Base-by-base conservation (phyloP, 2,797 vertebrate genomes). In the Arctocebus calabarensis region DNA sequence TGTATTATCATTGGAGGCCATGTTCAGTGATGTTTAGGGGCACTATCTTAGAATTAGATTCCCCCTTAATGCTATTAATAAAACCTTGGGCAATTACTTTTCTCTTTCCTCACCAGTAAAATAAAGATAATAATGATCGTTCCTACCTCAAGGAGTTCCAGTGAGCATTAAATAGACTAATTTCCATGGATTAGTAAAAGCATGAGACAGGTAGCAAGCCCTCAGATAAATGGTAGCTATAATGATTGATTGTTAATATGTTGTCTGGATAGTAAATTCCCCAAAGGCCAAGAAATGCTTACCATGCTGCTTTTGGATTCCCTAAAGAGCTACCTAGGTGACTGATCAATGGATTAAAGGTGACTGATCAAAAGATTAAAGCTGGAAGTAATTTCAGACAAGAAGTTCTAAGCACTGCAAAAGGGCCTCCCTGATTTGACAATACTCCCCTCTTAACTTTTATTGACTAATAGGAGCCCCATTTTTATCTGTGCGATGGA, bases 161-260 rank as follows among this genome's bases (percentile, higher is more conserved):
- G 25, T 55, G 17, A 93, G 62, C 48, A 88, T 66, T 89, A 89
- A 85, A 92, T 52, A 61, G 85, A 85, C 13, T 23, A 92, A 94
- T 87, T 43, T 14, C 55, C 19, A 25, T 14, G 14, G 48, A 89
- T 89, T 40, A 40, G 55, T 70, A 45, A 43, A 59, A 87, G 57
- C 78, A 59, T 52, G 32, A 83, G 32, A 43, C 48, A 62, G 9
- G 55, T 25, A 92, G 48, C 14, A 88, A 95, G 29, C 59, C 59
- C 23, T 91, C 14, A 75, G 48, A 59, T 87, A 95, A 70, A 84
- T 7, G 12, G 37, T n/a, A 70, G 14, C 40, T 79, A 27, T 16
- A 71, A 37, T 34, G 8, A 71, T 68, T 25, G 14, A 52, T 68
- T 83, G 12, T 27, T 70, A 62, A 62, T 27, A 23, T 78, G 40